A percentile compares a stretch with the other conserved stretches of the same genome.
phyloP scores from a whole-genome alignment of 2,113 vertebrate genomes.

The Acanthisitta chloris region DNA sequence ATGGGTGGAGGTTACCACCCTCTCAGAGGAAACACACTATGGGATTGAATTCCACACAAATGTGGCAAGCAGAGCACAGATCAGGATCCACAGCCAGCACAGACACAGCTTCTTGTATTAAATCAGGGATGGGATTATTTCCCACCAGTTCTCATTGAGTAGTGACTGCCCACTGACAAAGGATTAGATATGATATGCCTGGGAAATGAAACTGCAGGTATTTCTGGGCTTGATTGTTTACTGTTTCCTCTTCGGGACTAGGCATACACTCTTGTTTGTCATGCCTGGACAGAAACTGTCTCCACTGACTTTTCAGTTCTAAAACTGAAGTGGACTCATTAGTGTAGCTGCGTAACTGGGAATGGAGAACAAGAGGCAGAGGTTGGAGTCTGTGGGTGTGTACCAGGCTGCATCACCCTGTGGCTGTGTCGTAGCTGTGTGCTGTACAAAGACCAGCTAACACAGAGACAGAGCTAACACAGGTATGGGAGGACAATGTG shows the following conservation, averaged over 20 bases:
- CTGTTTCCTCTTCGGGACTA: neutral
- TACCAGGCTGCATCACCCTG: accelerated
- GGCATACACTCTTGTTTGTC: neutral
- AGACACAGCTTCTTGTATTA: neutral
- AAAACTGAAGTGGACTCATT: neutral
- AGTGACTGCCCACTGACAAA: neutral
- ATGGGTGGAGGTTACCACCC: neutral
- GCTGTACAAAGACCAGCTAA: neutral
- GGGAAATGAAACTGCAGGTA: neutral
- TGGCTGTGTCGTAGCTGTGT: accelerated
- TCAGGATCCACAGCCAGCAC: neutral
- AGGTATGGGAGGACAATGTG: neutral
- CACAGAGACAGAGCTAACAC: neutral
- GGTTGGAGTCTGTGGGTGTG: neutral
- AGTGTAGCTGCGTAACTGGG: neutral
- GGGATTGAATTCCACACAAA: neutral
- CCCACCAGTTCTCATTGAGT: neutral
- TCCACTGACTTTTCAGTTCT: neutral
- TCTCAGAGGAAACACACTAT: neutral
- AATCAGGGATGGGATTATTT: neutral
- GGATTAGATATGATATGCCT: neutral
- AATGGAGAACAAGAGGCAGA: neutral
- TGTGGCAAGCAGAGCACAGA: neutral
- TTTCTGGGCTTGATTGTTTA: neutral
- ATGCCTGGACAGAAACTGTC: neutral